A percentile compares a stretch with the other conserved stretches of the same genome.
Conservation (phyloP, 2,888 invertebrate species). For the Ophioninae sp. region DNA sequence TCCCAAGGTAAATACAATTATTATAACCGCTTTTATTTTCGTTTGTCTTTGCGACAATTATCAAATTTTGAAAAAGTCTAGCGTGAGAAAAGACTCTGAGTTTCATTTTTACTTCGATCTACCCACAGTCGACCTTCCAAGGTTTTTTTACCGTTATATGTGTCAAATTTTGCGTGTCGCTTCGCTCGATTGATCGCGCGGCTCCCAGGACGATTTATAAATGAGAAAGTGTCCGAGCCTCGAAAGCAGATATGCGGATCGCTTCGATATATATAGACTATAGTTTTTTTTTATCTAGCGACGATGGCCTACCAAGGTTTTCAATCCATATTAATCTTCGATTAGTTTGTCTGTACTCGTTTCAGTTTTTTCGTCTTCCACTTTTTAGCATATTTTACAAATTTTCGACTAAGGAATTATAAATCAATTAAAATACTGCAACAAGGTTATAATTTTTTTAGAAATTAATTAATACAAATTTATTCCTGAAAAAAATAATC, state of each 20-base stretch:
- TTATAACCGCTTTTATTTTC: conserved; percentile 34
- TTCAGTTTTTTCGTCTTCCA: neutral
- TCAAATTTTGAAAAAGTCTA: neutral
- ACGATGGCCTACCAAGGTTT: conserved; percentile 31
- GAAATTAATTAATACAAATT: too few species aligned
- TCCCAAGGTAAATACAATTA: neutral
- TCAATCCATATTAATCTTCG: conserved; percentile 28
- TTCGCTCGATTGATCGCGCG: conserved; percentile 62
- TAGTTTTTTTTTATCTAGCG: conserved; percentile 11
- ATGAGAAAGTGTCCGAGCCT: conserved; percentile 62
- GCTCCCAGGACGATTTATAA: conserved; percentile 63
- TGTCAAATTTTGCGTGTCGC: conserved; percentile 50
- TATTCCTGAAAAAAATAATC: too few species aligned
- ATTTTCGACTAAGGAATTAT: too few species aligned
- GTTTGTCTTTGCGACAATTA: neutral
- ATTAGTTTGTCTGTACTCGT: neutral
- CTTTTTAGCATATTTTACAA: too few species aligned
- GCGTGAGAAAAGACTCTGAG: neutral
- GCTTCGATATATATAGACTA: conserved; percentile 57
- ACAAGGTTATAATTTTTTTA: too few species aligned
- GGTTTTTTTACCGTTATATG: neutral
- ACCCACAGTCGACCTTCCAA: neutral
- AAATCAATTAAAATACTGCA: too few species aligned
- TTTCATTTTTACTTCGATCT: conserved; percentile 21
- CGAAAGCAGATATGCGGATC: conserved; percentile 54